phyloP scores from a whole-genome alignment of 2,113 vertebrate species.

The Baryphthengus martii region DNA sequence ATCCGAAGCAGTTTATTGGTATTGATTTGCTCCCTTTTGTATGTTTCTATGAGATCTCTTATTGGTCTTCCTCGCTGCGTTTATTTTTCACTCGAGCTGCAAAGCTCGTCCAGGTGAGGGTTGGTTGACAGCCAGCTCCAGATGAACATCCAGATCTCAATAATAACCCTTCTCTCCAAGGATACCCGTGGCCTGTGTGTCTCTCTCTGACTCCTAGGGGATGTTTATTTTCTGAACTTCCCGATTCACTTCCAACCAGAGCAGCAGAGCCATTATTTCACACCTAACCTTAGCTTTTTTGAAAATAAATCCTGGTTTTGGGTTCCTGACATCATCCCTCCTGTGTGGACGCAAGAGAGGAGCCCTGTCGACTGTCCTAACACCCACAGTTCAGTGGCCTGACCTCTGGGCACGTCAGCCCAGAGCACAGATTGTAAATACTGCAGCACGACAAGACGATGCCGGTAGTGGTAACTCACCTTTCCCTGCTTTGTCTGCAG shows the following conservation, averaged over 20 bases:
- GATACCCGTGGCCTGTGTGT: background rate
- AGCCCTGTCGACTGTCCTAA: background rate
- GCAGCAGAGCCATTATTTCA: background rate
- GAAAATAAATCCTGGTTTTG: background rate
- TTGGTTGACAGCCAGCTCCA: background rate
- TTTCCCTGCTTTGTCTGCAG: background rate
- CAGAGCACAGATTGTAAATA: background rate
- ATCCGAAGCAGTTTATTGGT: slow-evolving; percentile 63
- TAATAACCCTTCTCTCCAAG: background rate
- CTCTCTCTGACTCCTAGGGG: background rate
- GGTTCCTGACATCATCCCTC: background rate
- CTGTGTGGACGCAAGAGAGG: background rate
- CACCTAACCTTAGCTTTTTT: background rate
- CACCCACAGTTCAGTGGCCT: background rate
- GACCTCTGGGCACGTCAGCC: background rate
- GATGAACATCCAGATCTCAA: background rate
- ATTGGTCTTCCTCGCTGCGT: background rate
- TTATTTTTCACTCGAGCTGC: background rate
- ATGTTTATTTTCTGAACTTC: background rate
- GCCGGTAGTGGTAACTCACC: background rate
- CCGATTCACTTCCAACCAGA: background rate
- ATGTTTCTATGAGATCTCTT: background rate
- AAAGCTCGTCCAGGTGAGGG: rapidly evolving
- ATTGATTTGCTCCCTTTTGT: slow-evolving; percentile 65
- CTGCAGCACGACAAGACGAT: background rate